These are phyloP conservation scores for Pleuronectes platessa DNA, from an alignment of 2,113 vertebrate species.

Conservation along the genomic window DNA sequence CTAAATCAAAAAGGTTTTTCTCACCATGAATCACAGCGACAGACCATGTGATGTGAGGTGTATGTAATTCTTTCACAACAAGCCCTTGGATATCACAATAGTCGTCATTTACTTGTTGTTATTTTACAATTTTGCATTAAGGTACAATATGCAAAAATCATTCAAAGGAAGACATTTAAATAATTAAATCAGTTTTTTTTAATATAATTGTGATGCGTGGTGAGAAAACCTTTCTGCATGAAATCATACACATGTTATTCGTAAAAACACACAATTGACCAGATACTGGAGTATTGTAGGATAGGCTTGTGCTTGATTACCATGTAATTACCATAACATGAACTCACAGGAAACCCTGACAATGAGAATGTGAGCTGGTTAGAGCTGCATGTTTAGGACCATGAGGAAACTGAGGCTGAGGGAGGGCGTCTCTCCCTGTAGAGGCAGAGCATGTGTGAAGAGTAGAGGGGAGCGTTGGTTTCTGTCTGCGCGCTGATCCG, in stretches of 20 bases:
- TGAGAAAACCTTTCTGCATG: not conserved
- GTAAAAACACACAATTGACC: not conserved
- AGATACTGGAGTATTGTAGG: not conserved
- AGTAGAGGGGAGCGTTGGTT: conserved; percentile 42
- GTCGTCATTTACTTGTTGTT: too few species aligned
- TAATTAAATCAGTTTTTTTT: too few species aligned
- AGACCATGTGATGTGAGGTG: too few species aligned
- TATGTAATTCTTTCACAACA: too few species aligned
- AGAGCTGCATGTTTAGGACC: conserved; percentile 59
- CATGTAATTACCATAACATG: not conserved
- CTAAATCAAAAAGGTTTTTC: too few species aligned
- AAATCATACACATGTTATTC: not conserved
- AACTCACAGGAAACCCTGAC: conserved; percentile 16
- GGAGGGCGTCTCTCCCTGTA: conserved; percentile 36
- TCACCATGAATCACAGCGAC: too few species aligned
- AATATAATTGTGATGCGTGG: too few species aligned
- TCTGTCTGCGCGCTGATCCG: conserved; percentile 20
- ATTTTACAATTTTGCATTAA: too few species aligned
- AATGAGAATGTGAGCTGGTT: not conserved
- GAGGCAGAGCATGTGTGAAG: conserved; percentile 34
- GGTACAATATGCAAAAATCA: too few species aligned
- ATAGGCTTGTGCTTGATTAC: not conserved
- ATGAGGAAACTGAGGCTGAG: conserved; percentile 46
- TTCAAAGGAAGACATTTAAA: too few species aligned
- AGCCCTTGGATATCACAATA: too few species aligned